These are phyloP conservation scores for Lordiphosa fenestrarum DNA, from an alignment of 2,888 invertebrate genomes.

Conservation along the genomic window DNA sequence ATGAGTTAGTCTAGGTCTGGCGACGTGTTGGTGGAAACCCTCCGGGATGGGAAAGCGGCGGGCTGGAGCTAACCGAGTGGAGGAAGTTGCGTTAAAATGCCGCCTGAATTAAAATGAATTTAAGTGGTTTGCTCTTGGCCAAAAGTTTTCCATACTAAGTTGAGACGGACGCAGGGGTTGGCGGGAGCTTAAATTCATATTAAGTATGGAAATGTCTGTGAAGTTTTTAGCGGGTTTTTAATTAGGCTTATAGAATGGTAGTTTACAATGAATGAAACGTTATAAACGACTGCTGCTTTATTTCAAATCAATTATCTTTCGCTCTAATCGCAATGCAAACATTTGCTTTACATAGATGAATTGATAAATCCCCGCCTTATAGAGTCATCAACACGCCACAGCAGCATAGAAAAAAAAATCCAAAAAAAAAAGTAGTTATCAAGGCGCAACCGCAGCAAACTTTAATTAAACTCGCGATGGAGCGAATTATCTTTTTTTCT, in stretches of 20 bases:
- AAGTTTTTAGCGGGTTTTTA: conserved; percentile 53
- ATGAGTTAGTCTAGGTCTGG: conserved; percentile 34
- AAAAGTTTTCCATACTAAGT: conserved; percentile 42
- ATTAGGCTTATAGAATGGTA: conserved; percentile 37
- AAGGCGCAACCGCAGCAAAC: conserved; percentile 6
- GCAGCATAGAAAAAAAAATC: not conserved
- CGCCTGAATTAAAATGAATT: conserved; percentile 69
- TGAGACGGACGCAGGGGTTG: conserved; percentile 4
- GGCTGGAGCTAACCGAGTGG: not conserved
- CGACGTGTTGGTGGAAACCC: conserved; percentile 6
- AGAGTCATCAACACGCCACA: conserved; percentile 37
- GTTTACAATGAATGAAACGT: not conserved
- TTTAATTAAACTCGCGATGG: conserved; percentile 38
- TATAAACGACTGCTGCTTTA: not conserved
- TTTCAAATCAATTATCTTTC: not conserved
- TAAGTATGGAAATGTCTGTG: conserved; percentile 50
- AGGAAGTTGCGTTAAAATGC: conserved; percentile 28
- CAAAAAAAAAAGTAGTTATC: not conserved
- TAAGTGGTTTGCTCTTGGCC: conserved; percentile 62
- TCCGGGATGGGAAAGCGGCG: not conserved
- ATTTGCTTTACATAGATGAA: conserved; percentile 16
- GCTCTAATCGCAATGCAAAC: conserved; percentile 10
- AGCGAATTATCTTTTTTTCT: conserved; percentile 1
- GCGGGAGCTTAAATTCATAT: conserved; percentile 43
- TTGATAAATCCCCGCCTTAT: conserved; percentile 15